These are phyloP conservation scores for Crioceris asparagi DNA, from an alignment of 2,888 invertebrate species.

Conservation along the genomic window DNA sequence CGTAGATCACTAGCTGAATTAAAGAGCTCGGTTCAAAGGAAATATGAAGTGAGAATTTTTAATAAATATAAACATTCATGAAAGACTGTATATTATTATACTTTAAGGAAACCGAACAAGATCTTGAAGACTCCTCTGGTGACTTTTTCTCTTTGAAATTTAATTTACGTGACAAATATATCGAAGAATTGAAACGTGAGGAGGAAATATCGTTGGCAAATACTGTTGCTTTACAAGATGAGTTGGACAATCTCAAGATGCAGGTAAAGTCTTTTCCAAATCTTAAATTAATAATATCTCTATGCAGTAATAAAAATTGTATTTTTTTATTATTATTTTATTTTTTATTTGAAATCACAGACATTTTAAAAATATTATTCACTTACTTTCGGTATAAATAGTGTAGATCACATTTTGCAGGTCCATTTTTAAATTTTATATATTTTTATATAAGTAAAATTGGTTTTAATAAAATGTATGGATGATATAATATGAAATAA, in stretches of 20 bases:
- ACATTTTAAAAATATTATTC: too few relatives aligned
- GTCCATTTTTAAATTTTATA: too few relatives aligned
- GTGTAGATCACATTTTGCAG: too few relatives aligned
- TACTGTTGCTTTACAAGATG: conserved; percentile 15
- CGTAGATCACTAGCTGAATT: conserved; percentile 15
- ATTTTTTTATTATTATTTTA: too few relatives aligned
- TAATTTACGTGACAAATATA: conserved; percentile 4
- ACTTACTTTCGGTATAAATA: too few relatives aligned
- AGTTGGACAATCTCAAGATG: conserved; percentile 17
- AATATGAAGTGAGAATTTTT: conserved; percentile 14
- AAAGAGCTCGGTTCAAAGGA: conserved; percentile 16
- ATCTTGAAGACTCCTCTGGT: neutral
- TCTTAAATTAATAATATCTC: too few relatives aligned
- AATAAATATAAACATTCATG: neutral
- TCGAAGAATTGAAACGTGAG: conserved; percentile 8
- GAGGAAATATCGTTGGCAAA: conserved; percentile 12
- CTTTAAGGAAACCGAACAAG: conserved; percentile 4
- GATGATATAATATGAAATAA: too few relatives aligned
- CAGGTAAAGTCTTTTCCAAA: too few relatives aligned
- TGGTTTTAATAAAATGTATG: too few relatives aligned
- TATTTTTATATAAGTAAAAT: too few relatives aligned
- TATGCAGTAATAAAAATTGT: too few relatives aligned
- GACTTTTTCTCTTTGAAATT: neutral
- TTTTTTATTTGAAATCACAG: too few relatives aligned
- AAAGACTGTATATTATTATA: neutral